A percentile compares a stretch with the other conserved stretches of the same genome.
phyloP scores from a whole-genome alignment of 30 jellyfish, hydroid and myxozoan genomes.

The Catostylus mosaicus region DNA sequence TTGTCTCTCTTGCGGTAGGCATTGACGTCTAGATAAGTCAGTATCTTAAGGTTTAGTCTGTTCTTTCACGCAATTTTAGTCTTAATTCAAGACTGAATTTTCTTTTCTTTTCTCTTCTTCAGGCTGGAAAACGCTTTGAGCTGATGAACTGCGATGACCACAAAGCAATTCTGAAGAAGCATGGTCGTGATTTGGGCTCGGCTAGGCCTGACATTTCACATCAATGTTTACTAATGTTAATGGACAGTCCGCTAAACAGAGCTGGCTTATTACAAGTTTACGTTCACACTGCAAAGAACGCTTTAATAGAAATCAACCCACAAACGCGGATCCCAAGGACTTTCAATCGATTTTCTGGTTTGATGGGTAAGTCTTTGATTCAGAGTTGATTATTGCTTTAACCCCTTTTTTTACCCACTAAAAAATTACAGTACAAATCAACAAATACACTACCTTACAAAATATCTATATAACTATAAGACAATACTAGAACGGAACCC shows the following conservation, averaged over 20 bases:
- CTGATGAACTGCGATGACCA: conserved; percentile 94
- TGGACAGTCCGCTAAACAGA: conserved; percentile 96
- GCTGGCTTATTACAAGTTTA: conserved; percentile 98
- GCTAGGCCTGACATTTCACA: conserved; percentile 96
- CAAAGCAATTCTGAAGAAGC: conserved; percentile 76
- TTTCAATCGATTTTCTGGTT: conserved; percentile 88
- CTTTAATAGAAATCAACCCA: conserved; percentile 93
- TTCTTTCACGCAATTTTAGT: too few species aligned
- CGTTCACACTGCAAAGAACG: conserved; percentile 88
- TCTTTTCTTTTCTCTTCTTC: not conserved
- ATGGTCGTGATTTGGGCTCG: conserved; percentile 73
- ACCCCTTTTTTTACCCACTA: too few species aligned
- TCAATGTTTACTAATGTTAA: conserved; percentile 91
- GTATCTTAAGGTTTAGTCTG: too few species aligned
- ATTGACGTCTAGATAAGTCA: too few species aligned
- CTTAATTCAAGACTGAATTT: too few species aligned
- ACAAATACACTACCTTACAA: too few species aligned
- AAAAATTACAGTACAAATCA: too few species aligned
- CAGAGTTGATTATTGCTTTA: too few species aligned
- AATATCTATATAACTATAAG: too few species aligned
- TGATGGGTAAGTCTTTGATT: conserved; percentile 88
- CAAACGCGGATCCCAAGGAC: conserved; percentile 98
- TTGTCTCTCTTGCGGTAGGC: too few species aligned
- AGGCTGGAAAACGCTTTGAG: conserved; percentile 92
- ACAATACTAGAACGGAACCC: too few species aligned